phyloP scores from a whole-genome alignment of 2,888 invertebrate species.

The Margaritifera margaritifera region DNA sequence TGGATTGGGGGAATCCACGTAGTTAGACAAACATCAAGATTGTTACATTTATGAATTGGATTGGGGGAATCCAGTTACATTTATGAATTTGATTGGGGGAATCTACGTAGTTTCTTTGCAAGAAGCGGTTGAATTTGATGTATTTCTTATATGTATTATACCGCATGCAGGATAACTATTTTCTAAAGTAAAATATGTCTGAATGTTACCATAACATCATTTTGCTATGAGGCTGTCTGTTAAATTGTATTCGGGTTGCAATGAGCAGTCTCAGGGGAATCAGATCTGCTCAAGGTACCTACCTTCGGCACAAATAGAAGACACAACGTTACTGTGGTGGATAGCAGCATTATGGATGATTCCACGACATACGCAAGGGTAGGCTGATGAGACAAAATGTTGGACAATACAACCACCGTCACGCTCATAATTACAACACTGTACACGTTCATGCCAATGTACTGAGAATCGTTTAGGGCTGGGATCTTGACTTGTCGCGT shows the following conservation, averaged over 20 bases:
- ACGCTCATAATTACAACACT: slow-evolving; percentile 91
- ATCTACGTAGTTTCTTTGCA: no score
- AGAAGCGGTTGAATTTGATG: no score
- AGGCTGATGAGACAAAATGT: slow-evolving; percentile 83
- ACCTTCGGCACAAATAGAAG: slow-evolving; percentile 90
- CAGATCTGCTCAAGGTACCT: slow-evolving; percentile 17
- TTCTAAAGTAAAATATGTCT: background rate
- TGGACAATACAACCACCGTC: slow-evolving; percentile 90
- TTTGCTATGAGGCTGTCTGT: background rate
- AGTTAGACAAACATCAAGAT: no score
- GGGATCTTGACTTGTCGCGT: slow-evolving; percentile 88
- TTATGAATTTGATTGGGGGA: no score
- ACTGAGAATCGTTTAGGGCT: slow-evolving; percentile 92
- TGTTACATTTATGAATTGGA: no score
- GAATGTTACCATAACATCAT: background rate
- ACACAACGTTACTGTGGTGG: slow-evolving; percentile 89
- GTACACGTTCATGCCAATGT: slow-evolving; percentile 92
- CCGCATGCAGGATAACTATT: no score
- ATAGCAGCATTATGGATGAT: slow-evolving; percentile 86
- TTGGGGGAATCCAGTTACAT: no score
- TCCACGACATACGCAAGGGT: slow-evolving; percentile 76
- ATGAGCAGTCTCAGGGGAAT: background rate
- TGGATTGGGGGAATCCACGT: no score
- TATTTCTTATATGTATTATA: no score
- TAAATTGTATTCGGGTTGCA: background rate